Evolutionary conservation across 92 coral and sea anemone genomes (phyloP), one percentile per base, ranked within the genome.

Genomic region (Phenganax subtilis): DNA sequence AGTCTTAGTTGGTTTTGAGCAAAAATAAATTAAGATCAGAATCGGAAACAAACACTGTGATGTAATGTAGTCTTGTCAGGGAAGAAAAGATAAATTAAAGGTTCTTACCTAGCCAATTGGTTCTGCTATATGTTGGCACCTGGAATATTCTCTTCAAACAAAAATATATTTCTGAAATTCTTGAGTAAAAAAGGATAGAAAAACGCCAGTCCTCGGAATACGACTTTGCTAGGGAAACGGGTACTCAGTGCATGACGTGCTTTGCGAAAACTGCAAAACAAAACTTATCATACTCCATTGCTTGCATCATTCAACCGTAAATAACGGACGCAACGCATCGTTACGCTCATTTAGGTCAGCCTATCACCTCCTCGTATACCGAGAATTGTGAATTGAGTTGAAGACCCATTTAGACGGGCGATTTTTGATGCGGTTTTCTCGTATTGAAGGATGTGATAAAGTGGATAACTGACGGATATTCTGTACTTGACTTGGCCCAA

Each of bases 161-260:
- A 76, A 57, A 20, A 47, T 25, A 29, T 76, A 64, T 12, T 57
- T 47, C 53, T 53, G 30, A 79, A 79, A 17, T 64, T 56, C 61
- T n/a, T 15, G 51, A 79, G 51, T 30, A 51, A 51, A 62, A 52
- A 31, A 29, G 55, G 16, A 64, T 29, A 79, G 69, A 29, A 57
- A 76, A 25, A 20, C 64, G 81, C 29, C 55, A 54, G 81, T 57
- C 52, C 70, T 44, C 72, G 83, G 62, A 63, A 79, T 68, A 64
- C 58, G 55, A 51, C 73, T 77, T 51, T 77, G 71, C 71, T 79
- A n/a, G 9, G 65, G 59, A 79, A 79, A 79, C 83, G 73, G 83
- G 83, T 79, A 54, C 12, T 52, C 74, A 79, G 71, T 79, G 83
- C 83, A 64, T 79, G 83, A 79, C 83, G 83, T 79, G 83, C 57